Evolutionary conservation across 2,113 vertebrate genomes (phyloP).

Genomic region (Catharus bicknelli): DNA sequence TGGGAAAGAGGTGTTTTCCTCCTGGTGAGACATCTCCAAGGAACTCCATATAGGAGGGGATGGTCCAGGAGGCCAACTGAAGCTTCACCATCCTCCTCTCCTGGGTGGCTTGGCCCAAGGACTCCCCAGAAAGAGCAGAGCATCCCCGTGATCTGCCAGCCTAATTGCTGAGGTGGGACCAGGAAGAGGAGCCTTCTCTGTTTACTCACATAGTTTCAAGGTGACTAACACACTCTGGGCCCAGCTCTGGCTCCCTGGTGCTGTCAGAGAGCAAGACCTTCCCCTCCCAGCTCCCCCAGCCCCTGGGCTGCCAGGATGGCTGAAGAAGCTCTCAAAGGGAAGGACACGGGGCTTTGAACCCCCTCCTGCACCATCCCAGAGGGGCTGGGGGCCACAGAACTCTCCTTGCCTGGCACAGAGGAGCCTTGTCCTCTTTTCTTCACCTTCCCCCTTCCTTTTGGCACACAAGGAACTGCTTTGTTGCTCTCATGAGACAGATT

Average conservation of each 20-base stretch:
- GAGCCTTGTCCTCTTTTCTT: background rate
- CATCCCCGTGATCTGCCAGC: background rate
- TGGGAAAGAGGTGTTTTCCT: background rate
- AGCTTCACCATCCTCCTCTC: background rate
- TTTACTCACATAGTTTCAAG: slow-evolving; percentile 31
- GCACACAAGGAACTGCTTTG: background rate
- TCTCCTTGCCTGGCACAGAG: background rate
- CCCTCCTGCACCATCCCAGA: background rate
- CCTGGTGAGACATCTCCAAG: background rate
- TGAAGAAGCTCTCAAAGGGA: background rate
- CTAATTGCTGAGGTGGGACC: background rate
- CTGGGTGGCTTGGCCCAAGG: background rate
- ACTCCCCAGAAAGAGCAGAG: background rate
- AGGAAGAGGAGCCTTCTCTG: slow-evolving; percentile 22
- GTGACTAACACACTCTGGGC: background rate
- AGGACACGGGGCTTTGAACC: background rate
- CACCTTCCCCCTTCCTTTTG: background rate
- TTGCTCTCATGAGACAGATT: background rate
- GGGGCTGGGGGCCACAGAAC: background rate
- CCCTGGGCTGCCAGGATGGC: background rate
- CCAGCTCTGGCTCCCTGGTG: background rate
- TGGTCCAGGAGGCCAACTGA: background rate
- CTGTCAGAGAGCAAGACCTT: background rate
- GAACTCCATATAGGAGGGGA: background rate
- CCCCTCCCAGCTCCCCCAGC: background rate